A percentile compares a stretch with the other conserved stretches of the same genome.
Evolutionary conservation across 1,140 invertebrate genomes (phyloP).

Genomic region (Drosophila pachea): DNA sequence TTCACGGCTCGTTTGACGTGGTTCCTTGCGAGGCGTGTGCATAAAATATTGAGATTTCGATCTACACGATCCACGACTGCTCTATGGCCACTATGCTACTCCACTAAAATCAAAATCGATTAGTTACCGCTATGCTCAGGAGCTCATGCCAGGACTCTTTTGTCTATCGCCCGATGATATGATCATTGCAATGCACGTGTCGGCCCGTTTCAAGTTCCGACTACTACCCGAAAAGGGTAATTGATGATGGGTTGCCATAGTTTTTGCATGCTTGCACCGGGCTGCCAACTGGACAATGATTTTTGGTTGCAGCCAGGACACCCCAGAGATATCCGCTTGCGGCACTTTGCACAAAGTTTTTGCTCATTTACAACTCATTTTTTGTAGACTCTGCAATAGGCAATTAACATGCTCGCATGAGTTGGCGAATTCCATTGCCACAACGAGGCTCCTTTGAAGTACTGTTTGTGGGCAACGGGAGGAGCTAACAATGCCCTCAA

Average conservation of each 20-base stretch:
- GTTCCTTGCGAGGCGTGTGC: conserved; percentile 60
- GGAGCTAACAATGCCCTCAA: conserved; percentile 35
- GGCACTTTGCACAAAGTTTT: conserved; percentile 41
- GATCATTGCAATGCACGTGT: conserved; percentile 63
- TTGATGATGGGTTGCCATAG: conserved; percentile 51
- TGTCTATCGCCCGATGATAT: conserved; percentile 48
- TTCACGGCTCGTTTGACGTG: conserved; percentile 69
- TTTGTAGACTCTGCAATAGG: conserved; percentile 70
- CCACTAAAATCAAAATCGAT: conserved; percentile 49
- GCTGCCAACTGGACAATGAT: conserved; percentile 49
- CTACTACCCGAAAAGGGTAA: conserved; percentile 40
- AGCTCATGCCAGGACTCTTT: conserved; percentile 37
- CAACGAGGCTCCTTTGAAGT: conserved; percentile 58
- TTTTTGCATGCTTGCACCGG: conserved; percentile 44
- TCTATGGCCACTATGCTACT: conserved; percentile 13
- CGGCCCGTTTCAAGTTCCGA: conserved; percentile 52
- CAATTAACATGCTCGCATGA: conserved; percentile 71
- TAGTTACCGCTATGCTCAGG: conserved; percentile 49
- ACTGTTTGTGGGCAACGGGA: background rate
- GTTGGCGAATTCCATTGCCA: conserved; percentile 37
- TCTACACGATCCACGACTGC: conserved; percentile 29
- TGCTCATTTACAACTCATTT: conserved; percentile 77
- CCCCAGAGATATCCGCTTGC: conserved; percentile 9
- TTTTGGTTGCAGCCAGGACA: conserved; percentile 25
- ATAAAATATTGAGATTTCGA: conserved; percentile 65